Base-by-base conservation (phyloP, 2,888 invertebrate species). In the Blera fallax region DNA sequence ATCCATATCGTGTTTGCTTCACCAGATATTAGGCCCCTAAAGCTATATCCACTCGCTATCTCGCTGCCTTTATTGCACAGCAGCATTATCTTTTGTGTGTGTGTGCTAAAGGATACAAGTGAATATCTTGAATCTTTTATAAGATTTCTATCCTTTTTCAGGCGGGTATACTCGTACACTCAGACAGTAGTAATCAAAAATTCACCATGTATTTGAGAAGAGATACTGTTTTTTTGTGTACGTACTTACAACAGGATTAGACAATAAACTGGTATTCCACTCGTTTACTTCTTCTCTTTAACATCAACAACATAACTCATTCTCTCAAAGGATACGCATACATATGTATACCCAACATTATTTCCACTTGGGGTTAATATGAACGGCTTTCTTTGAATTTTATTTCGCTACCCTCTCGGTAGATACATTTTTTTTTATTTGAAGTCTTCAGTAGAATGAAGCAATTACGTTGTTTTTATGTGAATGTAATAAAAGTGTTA, bases 81-180 rank as follows among this genome's bases (percentile, higher is more conserved):
- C 27, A 24, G 52, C 10, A 27, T 52, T 40, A 16, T 54, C 8
- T 11, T 10, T 67, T 67, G 54, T 0, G 27, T 54, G 27, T 54
- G 43, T 52, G 14, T 54, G 52, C 40, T 52, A 32, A 40, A 52
- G 60, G 24, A 21, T 58, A 45, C 58, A 72, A 48, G 58, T 18
- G 24, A 34, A 60, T n/a, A n/a, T 72, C 16, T 24, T 64, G 60
- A 64, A 74, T 64, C 52, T 64, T 64, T 74, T 52, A 74, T 54
- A 62, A 64, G 73, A 74, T 43, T 32, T 34, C 62, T 6, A 14
- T 40, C 52, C 29, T 69, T 16, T 65, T 40, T 3, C n/a, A n/a
- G 24, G 7, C 8, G 7, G 8, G 34, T 21, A 1, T 48, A n/a
- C n/a, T n/a, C n/a, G n/a, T n/a, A 10, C 32, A 65, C 34, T 50